phyloP scores from a whole-genome alignment of 2,888 invertebrate genomes.

The Ganaspis brasiliensis region DNA sequence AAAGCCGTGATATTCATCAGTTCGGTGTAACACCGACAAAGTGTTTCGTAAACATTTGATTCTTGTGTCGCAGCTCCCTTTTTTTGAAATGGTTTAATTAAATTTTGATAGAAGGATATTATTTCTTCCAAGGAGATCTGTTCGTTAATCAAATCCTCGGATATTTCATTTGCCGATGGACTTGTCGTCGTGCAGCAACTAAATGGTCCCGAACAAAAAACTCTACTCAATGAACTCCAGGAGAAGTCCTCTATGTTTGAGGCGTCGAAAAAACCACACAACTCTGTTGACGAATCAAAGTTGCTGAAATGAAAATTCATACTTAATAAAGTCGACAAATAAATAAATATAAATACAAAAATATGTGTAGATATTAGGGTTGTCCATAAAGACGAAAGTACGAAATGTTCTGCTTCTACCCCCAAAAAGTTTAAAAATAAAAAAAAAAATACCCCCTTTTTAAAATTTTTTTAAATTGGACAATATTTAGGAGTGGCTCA shows the following conservation, averaged over 20 bases:
- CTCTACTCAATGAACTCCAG: constrained; percentile 37
- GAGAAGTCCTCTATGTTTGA: constrained; percentile 20
- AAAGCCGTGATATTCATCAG: constrained; percentile 86
- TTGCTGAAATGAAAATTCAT: constrained; percentile 30
- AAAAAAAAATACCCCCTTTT: too few species aligned
- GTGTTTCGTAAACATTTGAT: constrained; percentile 84
- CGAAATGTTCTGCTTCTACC: too few species aligned
- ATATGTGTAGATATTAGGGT: too few species aligned
- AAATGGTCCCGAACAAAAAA: constrained; percentile 74
- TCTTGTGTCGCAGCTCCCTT: constrained; percentile 83
- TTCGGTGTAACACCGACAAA: constrained; percentile 86
- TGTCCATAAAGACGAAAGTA: too few species aligned
- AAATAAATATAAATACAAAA: too few species aligned
- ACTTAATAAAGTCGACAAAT: too few species aligned
- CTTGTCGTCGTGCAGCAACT: constrained; percentile 75
- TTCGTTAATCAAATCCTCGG: constrained; percentile 83
- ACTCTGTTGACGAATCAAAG: background rate
- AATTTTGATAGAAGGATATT: constrained; percentile 84
- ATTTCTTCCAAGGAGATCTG: constrained; percentile 88
- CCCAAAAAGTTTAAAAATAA: too few species aligned
- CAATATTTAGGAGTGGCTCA: too few species aligned
- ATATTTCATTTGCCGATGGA: constrained; percentile 68
- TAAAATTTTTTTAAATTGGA: too few species aligned
- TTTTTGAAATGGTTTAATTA: constrained; percentile 86
- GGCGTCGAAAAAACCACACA: constrained; percentile 11